A percentile compares a stretch with the other conserved stretches of the same genome.
Conservation (phyloP, 2,888 invertebrate species). For the Phalangium opilio region DNA sequence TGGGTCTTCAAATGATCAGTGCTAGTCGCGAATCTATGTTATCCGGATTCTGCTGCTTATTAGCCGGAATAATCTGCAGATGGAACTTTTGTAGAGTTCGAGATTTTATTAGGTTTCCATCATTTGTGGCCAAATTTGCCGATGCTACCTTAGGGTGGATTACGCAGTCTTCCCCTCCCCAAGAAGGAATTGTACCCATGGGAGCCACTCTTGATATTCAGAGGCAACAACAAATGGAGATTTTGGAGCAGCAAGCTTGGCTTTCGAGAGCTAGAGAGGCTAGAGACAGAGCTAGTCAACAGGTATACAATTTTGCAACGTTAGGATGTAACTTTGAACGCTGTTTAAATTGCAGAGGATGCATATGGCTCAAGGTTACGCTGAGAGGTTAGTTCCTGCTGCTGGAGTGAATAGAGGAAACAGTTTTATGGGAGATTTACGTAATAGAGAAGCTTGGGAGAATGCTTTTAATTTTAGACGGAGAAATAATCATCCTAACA, state of each 20-base stretch:
- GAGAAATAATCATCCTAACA: neutral
- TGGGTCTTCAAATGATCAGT: slow-evolving; percentile 33
- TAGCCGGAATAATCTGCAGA: slow-evolving; percentile 33
- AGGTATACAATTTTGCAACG: too few relatives aligned
- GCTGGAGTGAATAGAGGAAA: slow-evolving; percentile 1
- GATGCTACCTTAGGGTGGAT: slow-evolving; percentile 32
- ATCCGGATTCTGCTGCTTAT: slow-evolving; percentile 4
- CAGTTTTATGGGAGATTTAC: slow-evolving; percentile 8
- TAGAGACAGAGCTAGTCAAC: slow-evolving; percentile 7
- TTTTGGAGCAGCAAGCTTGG: slow-evolving; percentile 36
- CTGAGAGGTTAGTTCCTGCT: slow-evolving; percentile 25
- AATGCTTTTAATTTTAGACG: slow-evolving; percentile 11
- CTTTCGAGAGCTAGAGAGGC: slow-evolving; percentile 25
- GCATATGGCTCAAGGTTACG: slow-evolving; percentile 27
- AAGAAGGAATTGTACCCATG: slow-evolving; percentile 29
- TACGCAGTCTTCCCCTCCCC: slow-evolving; percentile 31
- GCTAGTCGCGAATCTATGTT: slow-evolving; percentile 5
- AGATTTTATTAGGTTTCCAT: slow-evolving; percentile 31
- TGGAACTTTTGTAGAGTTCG: slow-evolving; percentile 32
- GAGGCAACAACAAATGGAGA: slow-evolving; percentile 36
- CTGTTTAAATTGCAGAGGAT: neutral
- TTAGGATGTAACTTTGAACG: neutral
- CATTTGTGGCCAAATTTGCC: slow-evolving; percentile 27
- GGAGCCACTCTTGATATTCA: slow-evolving; percentile 40
- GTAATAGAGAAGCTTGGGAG: slow-evolving; percentile 14